Evolutionary conservation across 2,797 vertebrate genomes (phyloP), one percentile per base, ranked within the genome.

Genomic region (Cynopterus sphinx): DNA sequence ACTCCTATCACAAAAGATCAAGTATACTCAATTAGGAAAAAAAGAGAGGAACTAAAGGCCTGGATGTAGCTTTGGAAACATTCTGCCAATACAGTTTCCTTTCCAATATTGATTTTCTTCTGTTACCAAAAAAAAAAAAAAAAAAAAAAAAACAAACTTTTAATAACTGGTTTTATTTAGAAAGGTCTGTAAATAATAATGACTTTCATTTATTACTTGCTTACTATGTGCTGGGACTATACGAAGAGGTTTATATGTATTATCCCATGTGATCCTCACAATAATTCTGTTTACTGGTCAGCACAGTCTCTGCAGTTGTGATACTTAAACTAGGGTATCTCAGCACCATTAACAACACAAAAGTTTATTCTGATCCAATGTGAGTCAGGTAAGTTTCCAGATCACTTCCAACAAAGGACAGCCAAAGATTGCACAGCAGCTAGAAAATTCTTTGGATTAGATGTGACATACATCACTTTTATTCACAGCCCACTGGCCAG

Each of bases 1-100:
- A 2, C 33, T 46, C 65, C 85, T 95, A 68, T 94, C 79, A 87
- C 59, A 78, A 92, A 92, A 94, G 55, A 96, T 83, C 70, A 85
- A 95, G 67, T 77, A 59, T 90, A 81, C 36, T 93, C 79, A 78
- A 87, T 87, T 94, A 91, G 51, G 61, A 91, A 87, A 67, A 67
- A 84, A 31, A 81, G 10, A 68, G 17, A 91, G 61, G 9, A 93
- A 59, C 22, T 24, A 16, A 90, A 75, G 31, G 2, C 68, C 67
- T 51, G 61, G 51, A 94, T 74, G n/a, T 87, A 87, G 31, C 12
- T 94, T 88, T 68, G 74, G 39, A 93, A 94, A 43, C 17, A 75
- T 22, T 86, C 49, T 82, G 43, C 26, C 49, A 94, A 78, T 9
- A 33, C 6, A 91, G 1, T 63, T 70, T 83, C 43, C 41, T 91